Evolutionary conservation across 2,888 invertebrate genomes (phyloP).

Genomic region (Melipona beecheii): DNA sequence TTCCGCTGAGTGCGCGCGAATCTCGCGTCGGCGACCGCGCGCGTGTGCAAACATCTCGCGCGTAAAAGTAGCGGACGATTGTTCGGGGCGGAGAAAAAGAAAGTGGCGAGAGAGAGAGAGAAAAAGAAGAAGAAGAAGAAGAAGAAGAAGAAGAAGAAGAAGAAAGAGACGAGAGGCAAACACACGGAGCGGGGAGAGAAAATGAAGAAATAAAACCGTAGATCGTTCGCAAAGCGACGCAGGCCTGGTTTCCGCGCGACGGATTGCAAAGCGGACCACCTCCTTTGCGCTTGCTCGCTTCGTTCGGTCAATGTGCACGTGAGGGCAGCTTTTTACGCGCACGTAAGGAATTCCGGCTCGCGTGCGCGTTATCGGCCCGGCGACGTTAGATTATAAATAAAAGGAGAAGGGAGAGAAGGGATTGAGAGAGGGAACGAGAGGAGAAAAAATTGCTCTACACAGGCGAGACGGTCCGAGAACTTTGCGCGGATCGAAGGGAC

Average conservation of each 20-base stretch:
- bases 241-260: slow-evolving; percentile 45
- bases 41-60: not conserved
- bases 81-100: slow-evolving; percentile 19
- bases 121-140: not conserved
- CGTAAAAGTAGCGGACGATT: slow-evolving; percentile 32
- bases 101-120: not conserved
- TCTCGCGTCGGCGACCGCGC: not conserved
- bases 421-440: not conserved
- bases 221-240: slow-evolving; percentile 39
- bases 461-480: slow-evolving; percentile 4
- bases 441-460: slow-evolving; percentile 68
- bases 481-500: slow-evolving; percentile 43
- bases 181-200: not conserved
- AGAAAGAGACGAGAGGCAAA: not conserved
- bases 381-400: slow-evolving; percentile 76
- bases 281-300: slow-evolving; percentile 40
- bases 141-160: not conserved
- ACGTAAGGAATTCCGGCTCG: slow-evolving; percentile 67
- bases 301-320: slow-evolving; percentile 55
- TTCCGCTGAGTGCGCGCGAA: slow-evolving; percentile 27
- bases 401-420: not conserved
- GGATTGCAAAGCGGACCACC: slow-evolving; percentile 41
- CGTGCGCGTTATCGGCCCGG: slow-evolving; percentile 74
- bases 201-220: not conserved
- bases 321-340: slow-evolving; percentile 43